Percentiles rank a stretch among this genome's conserved stretches.
Evolutionary conservation across 2,888 invertebrate genomes (phyloP).

Genomic region (Zeuzera pyrina): DNA sequence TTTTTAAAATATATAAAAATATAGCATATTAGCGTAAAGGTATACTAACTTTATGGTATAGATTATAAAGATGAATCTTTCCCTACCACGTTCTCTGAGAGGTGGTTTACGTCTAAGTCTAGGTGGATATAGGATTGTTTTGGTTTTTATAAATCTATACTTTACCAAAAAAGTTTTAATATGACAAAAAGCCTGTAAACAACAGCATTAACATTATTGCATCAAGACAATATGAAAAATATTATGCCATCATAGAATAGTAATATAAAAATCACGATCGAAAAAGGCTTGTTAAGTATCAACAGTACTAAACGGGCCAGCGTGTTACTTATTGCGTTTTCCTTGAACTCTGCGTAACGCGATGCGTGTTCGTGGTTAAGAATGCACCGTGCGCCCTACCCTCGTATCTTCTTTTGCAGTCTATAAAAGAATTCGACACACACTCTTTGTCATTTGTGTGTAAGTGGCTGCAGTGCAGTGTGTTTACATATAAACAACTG

Average conservation of each 20-base stretch:
- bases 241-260: background rate
- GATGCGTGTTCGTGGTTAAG: constrained; percentile 6
- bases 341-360: background rate
- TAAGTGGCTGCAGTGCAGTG: constrained; percentile 62
- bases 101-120: too few species aligned
- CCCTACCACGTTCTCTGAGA: too few species aligned
- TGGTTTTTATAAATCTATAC: too few species aligned
- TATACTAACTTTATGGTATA: too few species aligned
- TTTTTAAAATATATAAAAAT: too few species aligned
- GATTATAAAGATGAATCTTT: too few species aligned
- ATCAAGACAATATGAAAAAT: background rate
- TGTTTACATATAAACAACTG: constrained; percentile 12
- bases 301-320: background rate
- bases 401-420: constrained; percentile 40
- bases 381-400: constrained; percentile 37
- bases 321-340: background rate
- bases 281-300: background rate
- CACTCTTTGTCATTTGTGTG: constrained; percentile 52
- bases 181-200: background rate
- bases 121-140: too few species aligned
- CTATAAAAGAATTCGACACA: constrained; percentile 61
- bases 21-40: too few species aligned
- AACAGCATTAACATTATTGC: background rate
- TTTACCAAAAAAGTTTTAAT: too few species aligned
- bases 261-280: background rate